Conservation (phyloP, 2,888 invertebrate genomes). For the Amblyjoppa proteus region DNA sequence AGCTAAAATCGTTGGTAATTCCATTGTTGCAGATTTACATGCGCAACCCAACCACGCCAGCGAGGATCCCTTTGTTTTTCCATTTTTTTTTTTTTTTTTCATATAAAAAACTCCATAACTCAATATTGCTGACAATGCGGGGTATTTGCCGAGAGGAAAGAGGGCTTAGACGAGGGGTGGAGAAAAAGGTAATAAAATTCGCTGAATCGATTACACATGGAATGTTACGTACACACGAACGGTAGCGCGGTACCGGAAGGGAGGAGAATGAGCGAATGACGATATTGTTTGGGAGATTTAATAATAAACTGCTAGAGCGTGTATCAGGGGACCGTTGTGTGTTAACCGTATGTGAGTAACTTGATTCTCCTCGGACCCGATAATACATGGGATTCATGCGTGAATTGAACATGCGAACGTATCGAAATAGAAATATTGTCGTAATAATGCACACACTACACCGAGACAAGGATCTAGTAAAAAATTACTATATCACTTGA, state of each 20-base stretch:
- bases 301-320: conserved; percentile 3
- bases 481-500: too few relatives aligned
- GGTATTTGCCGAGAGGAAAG: conserved; percentile 31
- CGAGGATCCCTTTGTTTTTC: conserved; percentile 36
- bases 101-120: conserved; percentile 47
- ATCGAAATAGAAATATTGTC: neutral
- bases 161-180: conserved; percentile 22
- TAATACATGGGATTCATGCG: conserved; percentile 6
- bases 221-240: neutral
- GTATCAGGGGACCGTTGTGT: neutral
- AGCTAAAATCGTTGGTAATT: conserved; percentile 54
- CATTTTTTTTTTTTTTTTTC: conserved; percentile 17
- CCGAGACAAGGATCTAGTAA: too few relatives aligned
- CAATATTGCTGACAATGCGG: conserved; percentile 39
- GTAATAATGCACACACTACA: neutral
- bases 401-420: neutral
- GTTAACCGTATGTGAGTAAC: conserved; percentile 3
- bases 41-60: conserved; percentile 28
- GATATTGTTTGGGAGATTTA: conserved; percentile 42
- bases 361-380: conserved; percentile 8
- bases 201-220: conserved; percentile 27
- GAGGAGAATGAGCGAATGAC: conserved; percentile 7
- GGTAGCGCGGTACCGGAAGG: neutral
- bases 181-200: conserved; percentile 27
- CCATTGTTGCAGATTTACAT: conserved; percentile 61